A percentile compares a stretch with the other conserved stretches of the same genome.
Evolutionary conservation across 2,797 vertebrate genomes (phyloP).

Genomic region (Urocyon cinereoargenteus): DNA sequence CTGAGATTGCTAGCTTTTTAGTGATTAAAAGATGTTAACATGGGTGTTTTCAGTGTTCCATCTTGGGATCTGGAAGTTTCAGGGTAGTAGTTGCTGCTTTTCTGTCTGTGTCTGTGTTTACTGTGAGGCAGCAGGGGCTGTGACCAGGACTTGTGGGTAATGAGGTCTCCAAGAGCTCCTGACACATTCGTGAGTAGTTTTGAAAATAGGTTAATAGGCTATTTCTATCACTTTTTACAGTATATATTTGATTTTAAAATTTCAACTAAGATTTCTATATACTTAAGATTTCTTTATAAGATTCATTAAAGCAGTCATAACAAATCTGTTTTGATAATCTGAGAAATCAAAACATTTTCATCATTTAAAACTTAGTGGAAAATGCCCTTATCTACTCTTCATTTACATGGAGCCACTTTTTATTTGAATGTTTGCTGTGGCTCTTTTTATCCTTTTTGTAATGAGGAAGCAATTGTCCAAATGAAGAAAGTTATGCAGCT

Average conservation of each 20-base stretch:
- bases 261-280: not conserved
- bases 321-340: conserved; percentile 43
- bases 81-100: not conserved
- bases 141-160: not conserved
- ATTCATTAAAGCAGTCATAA: conserved; percentile 21
- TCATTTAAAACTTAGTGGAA: not conserved
- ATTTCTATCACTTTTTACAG: not conserved
- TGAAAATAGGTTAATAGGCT: not conserved
- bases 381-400: not conserved
- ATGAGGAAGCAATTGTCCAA: conserved; percentile 53
- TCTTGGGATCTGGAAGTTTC: not conserved
- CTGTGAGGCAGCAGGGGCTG: not conserved
- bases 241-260: conserved; percentile 32
- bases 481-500: not conserved
- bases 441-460: conserved; percentile 58
- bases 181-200: not conserved
- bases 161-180: not conserved
- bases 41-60: not conserved
- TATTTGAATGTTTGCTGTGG: conserved; percentile 17
- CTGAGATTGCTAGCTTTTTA: not conserved
- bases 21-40: not conserved
- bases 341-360: conserved; percentile 11
- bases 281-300: conserved; percentile 33
- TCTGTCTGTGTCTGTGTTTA: not conserved
- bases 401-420: not conserved